Conservation (phyloP, 1,140 invertebrate species). For the Goniozus legneri region DNA sequence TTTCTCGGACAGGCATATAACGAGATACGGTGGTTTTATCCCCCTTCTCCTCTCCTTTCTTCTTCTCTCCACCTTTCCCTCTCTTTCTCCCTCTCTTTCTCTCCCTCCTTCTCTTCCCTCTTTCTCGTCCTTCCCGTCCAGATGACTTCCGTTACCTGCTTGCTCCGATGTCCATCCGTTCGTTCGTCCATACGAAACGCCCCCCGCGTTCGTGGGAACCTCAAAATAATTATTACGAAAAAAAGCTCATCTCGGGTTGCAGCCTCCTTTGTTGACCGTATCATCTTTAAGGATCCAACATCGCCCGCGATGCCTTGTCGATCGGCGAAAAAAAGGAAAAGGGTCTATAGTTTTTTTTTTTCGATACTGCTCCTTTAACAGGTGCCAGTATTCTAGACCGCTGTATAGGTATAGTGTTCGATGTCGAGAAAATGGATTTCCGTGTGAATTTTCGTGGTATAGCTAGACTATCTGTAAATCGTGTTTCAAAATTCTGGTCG, state of each 20-base stretch:
- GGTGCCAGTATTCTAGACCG: constrained; percentile 41
- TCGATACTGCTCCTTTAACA: constrained; percentile 32
- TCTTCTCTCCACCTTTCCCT: constrained; percentile 4
- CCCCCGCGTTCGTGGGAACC: constrained; percentile 54
- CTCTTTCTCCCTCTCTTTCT: constrained; percentile 1
- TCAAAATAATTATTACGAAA: constrained; percentile 51
- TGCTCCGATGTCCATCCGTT: constrained; percentile 30
- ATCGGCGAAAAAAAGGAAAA: constrained; percentile 25
- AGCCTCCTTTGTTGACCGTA: constrained; percentile 48
- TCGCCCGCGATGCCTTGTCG: constrained; percentile 15
- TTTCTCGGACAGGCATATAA: constrained; percentile 41
- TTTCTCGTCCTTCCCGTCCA: constrained; percentile 19
- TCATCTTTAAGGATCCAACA: constrained; percentile 47
- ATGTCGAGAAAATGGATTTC: too few relatives aligned
- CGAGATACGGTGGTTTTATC: constrained; percentile 29
- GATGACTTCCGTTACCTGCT: constrained; percentile 51
- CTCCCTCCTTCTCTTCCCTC: constrained; percentile 1
- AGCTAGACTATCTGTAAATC: too few relatives aligned
- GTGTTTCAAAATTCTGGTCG: too few relatives aligned
- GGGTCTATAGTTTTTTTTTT: constrained; percentile 27
- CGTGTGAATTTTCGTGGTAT: too few relatives aligned
- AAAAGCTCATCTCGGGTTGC: constrained; percentile 46
- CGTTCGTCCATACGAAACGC: constrained; percentile 43
- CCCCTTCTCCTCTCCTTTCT: background rate
- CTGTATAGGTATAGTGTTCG: too few relatives aligned